Evolutionary conservation across 2,113 vertebrate genomes (phyloP).

Genomic region (Dolichallabes microphthalmus): DNA sequence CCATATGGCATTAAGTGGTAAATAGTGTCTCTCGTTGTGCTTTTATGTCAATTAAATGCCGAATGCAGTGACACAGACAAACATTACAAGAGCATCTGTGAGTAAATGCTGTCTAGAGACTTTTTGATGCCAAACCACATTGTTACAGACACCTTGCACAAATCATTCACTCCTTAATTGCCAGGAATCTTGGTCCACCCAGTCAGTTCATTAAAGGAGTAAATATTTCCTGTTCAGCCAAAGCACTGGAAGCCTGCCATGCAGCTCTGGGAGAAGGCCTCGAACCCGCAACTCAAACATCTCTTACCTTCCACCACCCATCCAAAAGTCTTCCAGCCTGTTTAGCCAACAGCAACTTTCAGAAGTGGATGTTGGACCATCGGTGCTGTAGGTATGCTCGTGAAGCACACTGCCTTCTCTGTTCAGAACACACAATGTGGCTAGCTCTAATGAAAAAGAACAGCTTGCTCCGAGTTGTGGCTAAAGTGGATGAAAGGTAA

Average conservation of each 20-base stretch:
- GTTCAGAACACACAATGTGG: conserved; percentile 53
- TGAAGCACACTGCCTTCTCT: conserved; percentile 51
- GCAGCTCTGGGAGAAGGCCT: conserved; percentile 55
- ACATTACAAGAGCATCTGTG: conserved; percentile 18
- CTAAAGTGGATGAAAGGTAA: conserved; percentile 53
- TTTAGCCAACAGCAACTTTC: conserved; percentile 50
- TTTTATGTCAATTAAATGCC: conserved; percentile 5
- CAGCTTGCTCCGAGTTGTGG: conserved; percentile 49
- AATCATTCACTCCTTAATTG: conserved; percentile 45
- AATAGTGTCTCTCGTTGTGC: conserved; percentile 21
- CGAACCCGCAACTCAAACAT: conserved; percentile 68
- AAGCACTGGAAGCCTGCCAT: conserved; percentile 59
- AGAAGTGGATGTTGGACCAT: conserved; percentile 48
- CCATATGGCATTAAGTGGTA: not conserved
- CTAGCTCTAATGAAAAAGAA: conserved; percentile 57
- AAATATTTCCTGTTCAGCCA: conserved; percentile 59
- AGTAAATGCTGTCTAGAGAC: conserved; percentile 30
- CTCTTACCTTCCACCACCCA: conserved; percentile 59
- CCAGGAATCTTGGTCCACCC: conserved; percentile 46
- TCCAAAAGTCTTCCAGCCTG: conserved; percentile 52
- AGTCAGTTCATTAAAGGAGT: conserved; percentile 59
- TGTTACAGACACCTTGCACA: conserved; percentile 52
- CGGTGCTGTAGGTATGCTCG: conserved; percentile 41
- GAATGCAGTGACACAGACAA: not conserved
- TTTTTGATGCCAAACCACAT: conserved; percentile 44